Evolutionary conservation across 2,113 vertebrate genomes (phyloP), one percentile per base, ranked within the genome.

Genomic region (Vireo altiloquus): DNA sequence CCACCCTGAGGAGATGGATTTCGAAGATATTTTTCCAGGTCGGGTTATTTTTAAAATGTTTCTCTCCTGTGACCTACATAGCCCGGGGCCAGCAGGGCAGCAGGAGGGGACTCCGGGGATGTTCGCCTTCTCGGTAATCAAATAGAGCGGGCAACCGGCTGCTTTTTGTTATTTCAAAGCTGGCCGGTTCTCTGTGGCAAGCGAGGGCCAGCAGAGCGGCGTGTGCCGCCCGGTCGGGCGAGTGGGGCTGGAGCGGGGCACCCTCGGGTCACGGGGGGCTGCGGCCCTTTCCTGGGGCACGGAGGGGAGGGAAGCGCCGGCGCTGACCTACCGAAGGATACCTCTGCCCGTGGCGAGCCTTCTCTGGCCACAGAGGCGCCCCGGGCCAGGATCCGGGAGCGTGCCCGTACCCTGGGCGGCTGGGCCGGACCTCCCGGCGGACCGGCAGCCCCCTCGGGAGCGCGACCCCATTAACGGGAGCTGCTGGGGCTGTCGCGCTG

Each of bases 1-100:
- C 35, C 23, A 5, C 28, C 47, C 64, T 15, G 59, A 35, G 12
- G 18, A 46, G 33, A 20, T 25, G 46, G 25, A 44, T 49, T 65
- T 46, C n/a, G 53, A 70, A 75, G 35, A 42, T 40, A 20, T 16
- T 81, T 94, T 92, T 92, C 60, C 83, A 91, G 84, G 81, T 72
- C 82, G 61, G 10, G 71, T 79, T 89, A 86, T 94, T 94, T 92
- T 78, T 68, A 49, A 83, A 82, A 69, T 14, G 39, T 71, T 86
- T 81, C 77, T 37, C 68, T 74, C 39, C 39, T 9, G n/a, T 95
- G 95, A 94, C 94, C 94, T 93, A 92, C 63, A 88, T 93, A 94
- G 79, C 88, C 77, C 40, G 59, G 33, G 75, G 61, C 66, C 6
- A 44, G 8, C 14, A 28, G 33, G 69, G 63, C 35, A 46, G 60